Base-by-base conservation (phyloP, 2,797 vertebrate species). In the Liasis olivaceus region DNA sequence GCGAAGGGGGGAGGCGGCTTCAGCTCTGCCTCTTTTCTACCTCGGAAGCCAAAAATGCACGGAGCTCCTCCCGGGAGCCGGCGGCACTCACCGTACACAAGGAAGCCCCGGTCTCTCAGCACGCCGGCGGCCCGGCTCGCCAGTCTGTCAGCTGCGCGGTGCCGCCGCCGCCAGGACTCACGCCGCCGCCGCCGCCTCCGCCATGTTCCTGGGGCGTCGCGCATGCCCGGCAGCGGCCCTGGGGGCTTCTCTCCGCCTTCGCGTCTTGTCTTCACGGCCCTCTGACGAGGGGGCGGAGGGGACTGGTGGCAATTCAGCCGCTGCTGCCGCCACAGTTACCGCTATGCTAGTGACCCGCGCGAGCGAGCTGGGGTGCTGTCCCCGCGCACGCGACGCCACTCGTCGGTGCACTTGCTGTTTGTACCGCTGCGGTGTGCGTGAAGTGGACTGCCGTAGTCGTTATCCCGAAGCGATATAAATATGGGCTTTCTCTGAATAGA, bases 121-220 rank as follows among this genome's bases (percentile, higher is more conserved):
- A 72, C 59, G 51, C 58, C 72, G 13, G 54, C 89, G 72, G 72
- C 87, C 54, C 90, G 87, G 89, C 81, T 92, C 66, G 66, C 90
- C 56, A 20, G 95, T 96, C 96, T 96, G 92, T 93, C 89, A 95
- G 95, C 90, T 17, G 85, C 92, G 88, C 17, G 2, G 13, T 31
- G 56, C 60, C 36, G 56, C 89, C 28, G 6, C 88, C 94, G 3
- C 89, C 84, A 58, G n/a, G 31, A 91, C 77, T 97, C 96, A 96
- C 94, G 15, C 94, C 92, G 88, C 95, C 89, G 95, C 60, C 1
- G 24, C 94, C 90, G 95, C 96, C 93, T 96, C 97, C 97, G 97
- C 97, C 97, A 98, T 97, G 91, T 98, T 98, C 95, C 93, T 95
- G 97, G 95, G 97, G 96, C 96, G 96, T 93, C 94, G 97, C 97